A percentile compares a stretch with the other conserved stretches of the same genome.
Conservation (phyloP, 2,888 invertebrate genomes). For the Rapana venosa region DNA sequence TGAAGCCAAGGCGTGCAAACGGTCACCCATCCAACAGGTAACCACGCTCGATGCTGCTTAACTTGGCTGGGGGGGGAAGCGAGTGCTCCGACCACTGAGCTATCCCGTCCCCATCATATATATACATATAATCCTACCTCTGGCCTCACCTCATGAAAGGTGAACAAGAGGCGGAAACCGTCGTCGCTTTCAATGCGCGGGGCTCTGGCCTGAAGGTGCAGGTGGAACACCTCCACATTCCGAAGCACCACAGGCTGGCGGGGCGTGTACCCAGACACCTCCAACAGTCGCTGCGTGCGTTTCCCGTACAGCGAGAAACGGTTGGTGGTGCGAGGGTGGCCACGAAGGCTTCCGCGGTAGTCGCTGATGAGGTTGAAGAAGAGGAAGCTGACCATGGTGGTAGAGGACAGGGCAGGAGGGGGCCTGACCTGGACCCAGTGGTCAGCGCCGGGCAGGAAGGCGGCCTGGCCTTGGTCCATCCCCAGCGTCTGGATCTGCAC, state of each 20-base stretch:
- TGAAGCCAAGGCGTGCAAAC: too few relatives aligned
- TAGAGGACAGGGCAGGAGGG: not conserved
- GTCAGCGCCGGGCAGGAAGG: not conserved
- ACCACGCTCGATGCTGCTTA: too few relatives aligned
- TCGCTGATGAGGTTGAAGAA: constrained; percentile 2
- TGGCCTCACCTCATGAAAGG: not conserved
- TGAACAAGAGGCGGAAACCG: not conserved
- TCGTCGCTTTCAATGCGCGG: not conserved
- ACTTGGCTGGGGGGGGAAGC: too few relatives aligned
- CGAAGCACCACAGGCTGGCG: not conserved
- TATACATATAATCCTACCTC: too few relatives aligned
- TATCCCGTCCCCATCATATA: too few relatives aligned
- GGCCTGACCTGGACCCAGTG: not conserved
- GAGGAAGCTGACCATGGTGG: not conserved
- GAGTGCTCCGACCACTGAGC: too few relatives aligned
- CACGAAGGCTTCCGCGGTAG: not conserved
- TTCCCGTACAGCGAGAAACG: not conserved
- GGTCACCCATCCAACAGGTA: too few relatives aligned
- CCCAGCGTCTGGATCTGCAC: constrained; percentile 9
- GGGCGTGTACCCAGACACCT: not conserved
- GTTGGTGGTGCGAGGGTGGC: not conserved
- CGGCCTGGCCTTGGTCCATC: not conserved
- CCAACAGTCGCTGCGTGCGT: not conserved
- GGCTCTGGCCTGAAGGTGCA: not conserved
- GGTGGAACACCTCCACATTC: not conserved